These are phyloP conservation scores for Thera britannica DNA, from an alignment of 2,888 invertebrate genomes.

Conservation along the genomic window DNA sequence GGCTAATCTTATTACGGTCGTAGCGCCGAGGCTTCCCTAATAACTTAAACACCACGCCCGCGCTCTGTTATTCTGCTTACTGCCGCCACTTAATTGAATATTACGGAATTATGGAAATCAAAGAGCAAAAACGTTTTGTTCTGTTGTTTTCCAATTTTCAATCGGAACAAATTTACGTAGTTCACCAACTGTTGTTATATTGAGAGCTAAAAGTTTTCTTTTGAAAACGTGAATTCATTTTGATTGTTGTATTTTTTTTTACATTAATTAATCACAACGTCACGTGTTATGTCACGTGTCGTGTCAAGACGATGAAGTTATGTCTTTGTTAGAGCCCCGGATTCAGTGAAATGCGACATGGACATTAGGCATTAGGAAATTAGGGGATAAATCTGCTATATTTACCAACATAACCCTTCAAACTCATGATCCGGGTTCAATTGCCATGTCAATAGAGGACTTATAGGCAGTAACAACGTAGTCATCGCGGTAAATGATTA, in stretches of 20 bases:
- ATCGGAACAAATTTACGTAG: background rate
- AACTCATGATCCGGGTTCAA: background rate
- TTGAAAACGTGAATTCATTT: background rate
- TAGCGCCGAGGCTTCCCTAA: slow-evolving; percentile 75
- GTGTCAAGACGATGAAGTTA: background rate
- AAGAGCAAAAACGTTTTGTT: slow-evolving; percentile 19
- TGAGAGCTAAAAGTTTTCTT: too few relatives aligned
- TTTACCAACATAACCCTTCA: background rate
- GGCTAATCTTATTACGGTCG: slow-evolving; percentile 74
- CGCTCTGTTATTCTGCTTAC: slow-evolving; percentile 60
- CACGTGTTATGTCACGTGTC: too few relatives aligned
- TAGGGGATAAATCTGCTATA: background rate
- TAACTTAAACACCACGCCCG: slow-evolving; percentile 65
- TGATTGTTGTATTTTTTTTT: background rate
- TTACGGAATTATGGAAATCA: slow-evolving; percentile 48
- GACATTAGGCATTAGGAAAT: background rate
- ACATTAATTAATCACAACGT: background rate
- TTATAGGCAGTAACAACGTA: background rate
- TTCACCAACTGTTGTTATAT: too few relatives aligned
- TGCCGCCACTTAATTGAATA: slow-evolving; percentile 62
- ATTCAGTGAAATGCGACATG: background rate
- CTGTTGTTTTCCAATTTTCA: background rate
- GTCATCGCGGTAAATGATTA: background rate
- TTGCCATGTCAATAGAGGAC: background rate
- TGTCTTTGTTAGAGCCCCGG: background rate